Evolutionary conservation across 2,888 invertebrate species (phyloP).

Genomic region (Harpalus rubripes): DNA sequence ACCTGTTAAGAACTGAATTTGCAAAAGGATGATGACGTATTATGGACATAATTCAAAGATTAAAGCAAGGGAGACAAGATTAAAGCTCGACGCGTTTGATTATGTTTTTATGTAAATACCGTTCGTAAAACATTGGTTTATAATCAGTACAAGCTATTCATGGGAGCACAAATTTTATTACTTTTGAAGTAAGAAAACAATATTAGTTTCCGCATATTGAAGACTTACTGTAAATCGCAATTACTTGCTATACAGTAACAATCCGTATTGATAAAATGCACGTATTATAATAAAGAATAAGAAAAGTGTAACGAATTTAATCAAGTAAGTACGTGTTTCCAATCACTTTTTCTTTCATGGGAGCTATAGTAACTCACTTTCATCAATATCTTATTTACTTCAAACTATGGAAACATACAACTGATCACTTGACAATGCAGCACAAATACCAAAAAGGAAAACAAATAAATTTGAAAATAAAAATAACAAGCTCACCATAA

Average conservation of each 20-base stretch:
- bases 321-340: not conserved
- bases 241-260: not conserved
- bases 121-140: too few relatives aligned
- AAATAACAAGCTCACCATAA: slow-evolving; percentile 17
- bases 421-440: not conserved
- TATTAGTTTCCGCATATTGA: too few relatives aligned
- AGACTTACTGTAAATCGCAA: too few relatives aligned
- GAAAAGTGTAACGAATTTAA: slow-evolving; percentile 3
- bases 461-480: slow-evolving; percentile 46
- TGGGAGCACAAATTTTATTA: too few relatives aligned
- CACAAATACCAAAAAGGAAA: slow-evolving; percentile 16
- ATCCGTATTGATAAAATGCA: not conserved
- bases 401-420: not conserved
- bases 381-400: not conserved
- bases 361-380: not conserved
- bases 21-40: too few relatives aligned
- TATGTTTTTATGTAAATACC: too few relatives aligned
- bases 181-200: too few relatives aligned
- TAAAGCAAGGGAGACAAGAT: too few relatives aligned
- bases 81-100: too few relatives aligned
- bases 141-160: too few relatives aligned
- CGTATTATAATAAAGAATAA: not conserved
- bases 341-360: not conserved
- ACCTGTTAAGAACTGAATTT: too few relatives aligned
- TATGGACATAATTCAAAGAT: too few relatives aligned